Evolutionary conservation across 2,888 invertebrate species (phyloP), one percentile per base, ranked within the genome.

Genomic region (Entomobrya multifasciata): DNA sequence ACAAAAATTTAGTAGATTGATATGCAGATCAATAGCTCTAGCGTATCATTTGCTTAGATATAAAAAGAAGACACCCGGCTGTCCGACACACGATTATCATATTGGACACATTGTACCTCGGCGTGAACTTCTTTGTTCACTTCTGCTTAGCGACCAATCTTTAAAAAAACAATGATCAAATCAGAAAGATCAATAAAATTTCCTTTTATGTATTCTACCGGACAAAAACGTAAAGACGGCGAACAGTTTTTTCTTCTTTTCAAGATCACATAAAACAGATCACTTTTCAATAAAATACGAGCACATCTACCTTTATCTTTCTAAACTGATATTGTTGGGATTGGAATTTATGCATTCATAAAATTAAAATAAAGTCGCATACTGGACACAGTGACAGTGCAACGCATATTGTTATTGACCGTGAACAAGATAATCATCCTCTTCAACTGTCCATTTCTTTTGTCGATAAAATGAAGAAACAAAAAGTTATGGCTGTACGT

Each of bases 21-120:
- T 52, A 74, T 36, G 60, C 44, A 49, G 84, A 84, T 67, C 72
- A 72, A 72, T 72, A 20, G 70, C 62, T 65, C 30, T n/a, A n/a
- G n/a, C n/a, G n/a, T n/a, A n/a, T n/a, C n/a, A n/a, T n/a, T n/a
- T n/a, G n/a, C n/a, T n/a, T n/a, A n/a, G n/a, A 65, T 65, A 20
- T 17, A 27, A 72, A 30, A 27, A 17, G 30, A 78, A 76, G 72
- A 72, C 70, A 72, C 70, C 82, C 57, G 82, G 74, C 60, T 44
- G 36, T 20, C 74, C 74, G 77, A 84, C 84, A 84, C 84, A 84
- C 84, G 77, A 84, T 84, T 77, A 84, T 62, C 77, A 70, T 84
- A 67, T 67, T 77, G 25, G 52, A 65, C 84, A 65, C 77, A 77
- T 84, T 84, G 67, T 84, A n/a, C 30, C 55, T 44, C 85, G 57